phyloP scores from a whole-genome alignment of 2,113 vertebrate species.

The Colaptes auratus region DNA sequence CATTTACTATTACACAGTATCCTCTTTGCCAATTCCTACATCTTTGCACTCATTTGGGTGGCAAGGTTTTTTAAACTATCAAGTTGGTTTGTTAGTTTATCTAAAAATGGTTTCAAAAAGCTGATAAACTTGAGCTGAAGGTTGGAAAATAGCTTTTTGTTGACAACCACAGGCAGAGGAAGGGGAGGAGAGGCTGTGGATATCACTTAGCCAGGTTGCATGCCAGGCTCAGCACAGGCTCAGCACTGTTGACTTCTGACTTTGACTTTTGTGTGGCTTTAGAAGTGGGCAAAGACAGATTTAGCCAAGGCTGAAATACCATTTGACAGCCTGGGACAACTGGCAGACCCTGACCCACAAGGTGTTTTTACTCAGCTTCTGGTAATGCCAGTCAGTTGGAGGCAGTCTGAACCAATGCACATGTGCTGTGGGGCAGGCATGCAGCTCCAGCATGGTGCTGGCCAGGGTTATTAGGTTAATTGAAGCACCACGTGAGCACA shows the following conservation, averaged over 20 bases:
- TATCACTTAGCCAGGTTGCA: background rate
- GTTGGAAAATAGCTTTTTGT: background rate
- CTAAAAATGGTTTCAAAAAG: background rate
- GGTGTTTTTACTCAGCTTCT: fast-evolving
- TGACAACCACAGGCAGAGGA: background rate
- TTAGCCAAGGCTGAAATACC: background rate
- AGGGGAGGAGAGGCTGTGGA: background rate
- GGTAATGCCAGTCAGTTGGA: background rate
- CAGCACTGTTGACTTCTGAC: background rate
- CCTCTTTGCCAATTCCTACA: constrained; percentile 19
- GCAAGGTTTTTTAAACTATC: constrained; percentile 9
- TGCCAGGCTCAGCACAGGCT: background rate
- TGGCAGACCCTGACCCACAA: background rate
- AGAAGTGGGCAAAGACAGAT: background rate
- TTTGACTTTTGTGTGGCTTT: background rate
- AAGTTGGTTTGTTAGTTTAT: background rate
- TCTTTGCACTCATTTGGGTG: background rate
- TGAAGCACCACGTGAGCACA: background rate
- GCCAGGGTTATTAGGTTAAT: background rate
- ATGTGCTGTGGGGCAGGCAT: background rate
- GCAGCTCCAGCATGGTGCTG: background rate
- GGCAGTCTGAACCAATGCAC: fast-evolving
- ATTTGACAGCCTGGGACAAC: background rate
- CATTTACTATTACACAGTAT: background rate
- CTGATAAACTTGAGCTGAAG: background rate